Percentiles rank a stretch among this genome's conserved stretches.
Conservation (phyloP, 2,797 vertebrate species). For the Etheostoma nigrum region DNA sequence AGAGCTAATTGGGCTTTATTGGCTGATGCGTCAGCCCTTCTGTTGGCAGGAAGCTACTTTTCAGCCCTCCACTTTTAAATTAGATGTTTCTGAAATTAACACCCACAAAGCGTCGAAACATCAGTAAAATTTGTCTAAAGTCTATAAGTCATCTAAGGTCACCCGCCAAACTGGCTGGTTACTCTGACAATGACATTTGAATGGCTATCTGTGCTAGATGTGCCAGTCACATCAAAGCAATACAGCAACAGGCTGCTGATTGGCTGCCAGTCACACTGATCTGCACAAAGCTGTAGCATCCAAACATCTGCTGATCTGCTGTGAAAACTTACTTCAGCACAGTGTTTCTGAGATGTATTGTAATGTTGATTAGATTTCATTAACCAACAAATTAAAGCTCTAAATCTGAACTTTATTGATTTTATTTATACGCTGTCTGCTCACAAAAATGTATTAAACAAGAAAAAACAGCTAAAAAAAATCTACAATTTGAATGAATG, state of each 20-base stretch:
- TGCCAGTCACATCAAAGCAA: constrained; percentile 30
- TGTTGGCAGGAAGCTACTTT: neutral
- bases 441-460: neutral
- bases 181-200: constrained; percentile 56
- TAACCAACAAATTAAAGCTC: neutral
- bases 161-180: neutral
- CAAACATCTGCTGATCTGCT: neutral
- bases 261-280: constrained; percentile 1
- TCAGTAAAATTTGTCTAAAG: constrained; percentile 16
- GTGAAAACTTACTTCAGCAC: neutral
- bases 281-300: neutral
- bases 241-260: constrained; percentile 14
- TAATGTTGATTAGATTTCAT: neutral
- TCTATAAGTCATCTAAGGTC: constrained; percentile 43
- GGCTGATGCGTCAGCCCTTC: neutral
- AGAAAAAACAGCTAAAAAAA: too few species aligned
- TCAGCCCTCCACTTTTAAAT: neutral
- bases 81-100: constrained; percentile 9
- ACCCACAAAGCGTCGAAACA: too few species aligned
- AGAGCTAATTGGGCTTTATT: neutral
- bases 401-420: neutral
- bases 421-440: neutral
- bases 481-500: neutral
- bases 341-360: neutral
- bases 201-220: constrained; percentile 3